Percentiles rank a stretch among this genome's conserved stretches.
Conservation (phyloP, 2,797 vertebrate species). For the Cynodonichthys magdalenae region DNA sequence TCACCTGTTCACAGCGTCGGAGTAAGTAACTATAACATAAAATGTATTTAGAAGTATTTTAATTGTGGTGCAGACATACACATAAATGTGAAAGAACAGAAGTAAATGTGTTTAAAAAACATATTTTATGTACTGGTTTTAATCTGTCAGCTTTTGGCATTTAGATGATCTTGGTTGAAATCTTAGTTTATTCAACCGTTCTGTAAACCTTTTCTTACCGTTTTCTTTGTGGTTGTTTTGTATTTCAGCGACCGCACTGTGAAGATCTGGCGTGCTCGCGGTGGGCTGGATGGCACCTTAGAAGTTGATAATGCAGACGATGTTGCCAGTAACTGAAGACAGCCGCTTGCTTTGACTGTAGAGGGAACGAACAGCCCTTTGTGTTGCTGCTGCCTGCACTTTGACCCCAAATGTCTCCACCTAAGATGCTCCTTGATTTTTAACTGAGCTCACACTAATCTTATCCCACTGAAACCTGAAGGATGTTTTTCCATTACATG, state of each 20-base stretch:
- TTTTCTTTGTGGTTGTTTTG: not conserved
- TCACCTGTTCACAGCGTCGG: slow-evolving; percentile 94
- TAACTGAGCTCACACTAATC: slow-evolving; percentile 17
- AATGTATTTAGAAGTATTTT: too few species aligned
- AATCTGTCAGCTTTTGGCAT: too few species aligned
- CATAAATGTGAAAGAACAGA: too few species aligned
- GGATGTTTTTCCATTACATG: not conserved
- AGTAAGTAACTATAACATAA: slow-evolving; percentile 83
- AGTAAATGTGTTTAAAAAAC: too few species aligned
- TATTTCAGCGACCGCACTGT: slow-evolving; percentile 91
- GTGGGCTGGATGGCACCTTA: slow-evolving; percentile 79
- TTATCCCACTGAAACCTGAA: not conserved
- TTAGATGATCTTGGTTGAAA: too few species aligned
- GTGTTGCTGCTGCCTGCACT: slow-evolving; percentile 67
- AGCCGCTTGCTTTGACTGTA: slow-evolving; percentile 17
- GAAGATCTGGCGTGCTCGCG: slow-evolving; percentile 93
- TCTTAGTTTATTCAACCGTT: too few species aligned
- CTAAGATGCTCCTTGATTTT: slow-evolving; percentile 8
- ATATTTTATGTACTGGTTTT: too few species aligned
- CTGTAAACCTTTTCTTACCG: not conserved
- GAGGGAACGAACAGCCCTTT: slow-evolving; percentile 40
- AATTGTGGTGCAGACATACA: too few species aligned
- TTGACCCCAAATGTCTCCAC: slow-evolving; percentile 52
- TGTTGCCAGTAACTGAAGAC: slow-evolving; percentile 70
- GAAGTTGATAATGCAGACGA: slow-evolving; percentile 75